Evolutionary conservation across 2,888 invertebrate species (phyloP), one percentile per base, ranked within the genome.

Genomic region (Eupithecia abbreviata): DNA sequence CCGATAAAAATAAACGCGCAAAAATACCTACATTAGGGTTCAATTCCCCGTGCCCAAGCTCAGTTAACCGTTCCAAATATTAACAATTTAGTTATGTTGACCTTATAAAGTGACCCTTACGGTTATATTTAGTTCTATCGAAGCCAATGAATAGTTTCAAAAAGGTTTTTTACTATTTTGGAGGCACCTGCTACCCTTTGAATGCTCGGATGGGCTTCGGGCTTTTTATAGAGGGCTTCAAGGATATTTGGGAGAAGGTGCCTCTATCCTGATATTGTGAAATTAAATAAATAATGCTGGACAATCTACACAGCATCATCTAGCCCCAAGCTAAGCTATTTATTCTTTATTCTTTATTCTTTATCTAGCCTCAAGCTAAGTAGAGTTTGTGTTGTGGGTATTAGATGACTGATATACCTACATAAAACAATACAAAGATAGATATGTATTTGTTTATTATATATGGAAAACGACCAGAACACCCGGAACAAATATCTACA

Each of bases 101-200:
- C 67, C 67, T 68, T 68, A 68, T 68, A 68, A 68, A 73, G 45
- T 62, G 75, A 73, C 69, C 78, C 78, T 49, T 75, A 62, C 55
- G 75, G 71, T 78, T 30, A 65, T 42, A 51, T 71, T 73, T 78
- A 75, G 75, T 73, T 74, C 82, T 83, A 79, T 83, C 18, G 62
- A 81, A 80, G 83, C 85, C 90, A 90, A 78, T 90, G 90, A 89
- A 88, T 92, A 92, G 92, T 92, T 93, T 88, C 88, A 90, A 90
- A 90, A 88, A 87, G 82, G 58, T 81, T 85, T 86, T 85, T 85
- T 88, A 87, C 90, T 91, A 91, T 92, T 92, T 91, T 89, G 87
- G 87, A 88, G 88, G 87, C 89, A 90, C 89, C 88, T 88, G 88
- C 76, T 85, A 83, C 86, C 88, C 89, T 89, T 86, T 84, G 47